Evolutionary conservation across 2,888 invertebrate genomes (phyloP).

Genomic region (Anaspis maculata): DNA sequence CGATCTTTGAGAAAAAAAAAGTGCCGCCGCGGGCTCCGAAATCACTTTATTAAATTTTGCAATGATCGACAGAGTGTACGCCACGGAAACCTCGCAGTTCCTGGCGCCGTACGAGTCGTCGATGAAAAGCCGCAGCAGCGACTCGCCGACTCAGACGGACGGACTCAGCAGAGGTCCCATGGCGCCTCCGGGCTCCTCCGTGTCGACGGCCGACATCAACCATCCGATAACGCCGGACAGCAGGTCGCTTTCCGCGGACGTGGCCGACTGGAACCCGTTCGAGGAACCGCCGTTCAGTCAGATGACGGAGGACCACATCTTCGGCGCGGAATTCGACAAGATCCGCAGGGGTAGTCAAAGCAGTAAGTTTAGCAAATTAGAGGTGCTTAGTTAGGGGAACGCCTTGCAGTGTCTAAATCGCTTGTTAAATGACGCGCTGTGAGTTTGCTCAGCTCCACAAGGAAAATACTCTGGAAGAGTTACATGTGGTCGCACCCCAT

Average conservation of each 20-base stretch:
- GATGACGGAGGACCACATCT: slow-evolving; percentile 71
- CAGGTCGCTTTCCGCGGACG: slow-evolving; percentile 47
- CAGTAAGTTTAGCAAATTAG: slow-evolving; percentile 52
- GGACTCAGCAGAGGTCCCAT: slow-evolving; percentile 18
- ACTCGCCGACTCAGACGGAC: slow-evolving; percentile 27
- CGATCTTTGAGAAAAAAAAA: no score
- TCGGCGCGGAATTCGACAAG: slow-evolving; percentile 77
- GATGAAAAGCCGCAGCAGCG: slow-evolving; percentile 46
- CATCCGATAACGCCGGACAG: slow-evolving; percentile 30
- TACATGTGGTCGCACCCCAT: no score
- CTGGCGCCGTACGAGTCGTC: slow-evolving; percentile 65
- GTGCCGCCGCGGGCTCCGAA: no score
- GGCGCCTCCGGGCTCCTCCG: slow-evolving; percentile 36
- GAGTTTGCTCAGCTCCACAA: no score
- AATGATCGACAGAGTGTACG: slow-evolving; percentile 64
- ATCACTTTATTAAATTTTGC: no score
- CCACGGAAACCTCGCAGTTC: slow-evolving; percentile 66
- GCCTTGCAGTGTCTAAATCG: no score
- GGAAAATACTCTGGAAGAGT: no score
- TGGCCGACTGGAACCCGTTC: slow-evolving; percentile 77
- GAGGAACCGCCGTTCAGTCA: slow-evolving; percentile 66
- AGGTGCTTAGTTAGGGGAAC: no score
- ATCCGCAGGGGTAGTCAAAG: slow-evolving; percentile 70
- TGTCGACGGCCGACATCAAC: slow-evolving; percentile 39
- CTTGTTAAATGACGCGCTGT: no score